These are phyloP conservation scores for Mionectes macconnelli DNA, from an alignment of 2,113 vertebrate genomes.

Conservation along the genomic window DNA sequence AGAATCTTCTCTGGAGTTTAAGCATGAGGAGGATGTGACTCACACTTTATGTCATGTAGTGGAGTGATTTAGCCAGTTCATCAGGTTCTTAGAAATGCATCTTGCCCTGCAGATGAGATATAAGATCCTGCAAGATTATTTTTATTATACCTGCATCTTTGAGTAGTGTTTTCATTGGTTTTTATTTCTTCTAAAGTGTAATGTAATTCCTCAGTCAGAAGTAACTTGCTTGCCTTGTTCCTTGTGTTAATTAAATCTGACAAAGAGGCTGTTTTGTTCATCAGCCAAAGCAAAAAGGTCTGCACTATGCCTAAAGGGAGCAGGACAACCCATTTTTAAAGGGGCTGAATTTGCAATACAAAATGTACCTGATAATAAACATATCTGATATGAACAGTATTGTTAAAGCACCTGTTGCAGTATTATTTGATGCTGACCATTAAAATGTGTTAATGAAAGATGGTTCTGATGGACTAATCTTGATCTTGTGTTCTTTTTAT, in stretches of 20 bases:
- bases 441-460: not conserved
- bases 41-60: not conserved
- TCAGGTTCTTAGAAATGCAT: not conserved
- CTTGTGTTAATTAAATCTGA: not conserved
- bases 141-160: not conserved
- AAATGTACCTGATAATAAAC: not conserved
- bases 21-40: not conserved
- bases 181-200: not conserved
- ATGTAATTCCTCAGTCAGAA: not conserved
- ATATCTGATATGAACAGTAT: not conserved
- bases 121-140: not conserved
- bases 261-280: not conserved
- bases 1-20: not conserved
- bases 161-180: not conserved
- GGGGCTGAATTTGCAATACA: not conserved
- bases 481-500: not conserved
- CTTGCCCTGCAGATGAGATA: not conserved
- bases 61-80: not conserved
- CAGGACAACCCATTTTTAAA: not conserved
- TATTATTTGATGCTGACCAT: not conserved
- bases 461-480: not conserved
- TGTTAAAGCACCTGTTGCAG: not conserved
- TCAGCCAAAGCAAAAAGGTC: not conserved
- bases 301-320: not conserved
- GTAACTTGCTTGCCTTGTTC: not conserved